phyloP scores from a whole-genome alignment of 1,140 invertebrate genomes.

The Acyrthosiphon pisum region DNA sequence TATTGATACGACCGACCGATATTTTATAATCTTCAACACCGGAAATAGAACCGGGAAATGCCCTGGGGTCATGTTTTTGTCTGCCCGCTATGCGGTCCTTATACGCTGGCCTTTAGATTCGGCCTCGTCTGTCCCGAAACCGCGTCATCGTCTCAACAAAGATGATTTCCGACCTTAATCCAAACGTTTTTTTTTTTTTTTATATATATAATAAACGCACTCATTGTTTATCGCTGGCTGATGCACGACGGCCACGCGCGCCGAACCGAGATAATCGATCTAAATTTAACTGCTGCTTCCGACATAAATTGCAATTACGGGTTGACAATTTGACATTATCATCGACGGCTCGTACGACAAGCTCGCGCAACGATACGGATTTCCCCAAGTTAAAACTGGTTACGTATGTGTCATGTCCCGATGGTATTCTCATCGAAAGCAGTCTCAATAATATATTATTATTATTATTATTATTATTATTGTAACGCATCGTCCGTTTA shows the following conservation, averaged over 20 bases:
- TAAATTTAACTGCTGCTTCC: background rate
- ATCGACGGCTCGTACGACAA: background rate
- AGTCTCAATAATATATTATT: background rate
- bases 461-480: background rate
- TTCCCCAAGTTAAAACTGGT: slow-evolving; percentile 13
- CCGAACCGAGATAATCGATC: background rate
- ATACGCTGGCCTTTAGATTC: slow-evolving; percentile 31
- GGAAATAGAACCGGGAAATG: slow-evolving; percentile 44
- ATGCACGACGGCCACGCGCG: background rate
- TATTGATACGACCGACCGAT: background rate
- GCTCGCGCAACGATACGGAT: background rate
- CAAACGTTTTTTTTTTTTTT: background rate
- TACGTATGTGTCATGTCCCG: background rate
- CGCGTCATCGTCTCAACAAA: background rate
- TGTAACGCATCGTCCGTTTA: background rate
- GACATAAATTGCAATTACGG: background rate
- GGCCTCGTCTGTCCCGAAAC: slow-evolving; percentile 5
- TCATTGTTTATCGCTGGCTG: background rate
- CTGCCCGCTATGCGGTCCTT: background rate
- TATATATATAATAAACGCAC: background rate
- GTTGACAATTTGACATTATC: slow-evolving; percentile 15
- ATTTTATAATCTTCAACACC: slow-evolving; percentile 2
- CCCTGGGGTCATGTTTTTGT: background rate
- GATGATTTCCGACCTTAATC: slow-evolving; percentile 30
- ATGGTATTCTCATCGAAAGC: background rate